Base-by-base conservation (phyloP, 2,113 vertebrate genomes). In the Prunella himalayana region DNA sequence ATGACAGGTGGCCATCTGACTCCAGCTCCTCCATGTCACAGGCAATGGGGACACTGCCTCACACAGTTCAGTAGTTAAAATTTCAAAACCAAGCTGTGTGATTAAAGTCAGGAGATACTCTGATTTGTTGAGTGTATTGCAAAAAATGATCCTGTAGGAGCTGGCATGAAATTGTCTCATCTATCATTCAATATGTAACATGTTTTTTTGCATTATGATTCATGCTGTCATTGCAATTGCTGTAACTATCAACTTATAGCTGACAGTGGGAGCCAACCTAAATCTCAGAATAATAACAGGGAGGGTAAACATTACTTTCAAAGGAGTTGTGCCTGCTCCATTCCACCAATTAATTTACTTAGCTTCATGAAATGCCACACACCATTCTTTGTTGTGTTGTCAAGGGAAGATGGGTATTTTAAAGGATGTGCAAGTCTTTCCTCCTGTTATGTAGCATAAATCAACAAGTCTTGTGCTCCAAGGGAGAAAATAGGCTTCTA, bases 201-300 rank as follows among this genome's bases (percentile, higher is more conserved):
- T 81, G 85, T 37, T 90, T 95, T 92, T 92, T 94, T 86, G n/a
- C 71, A 75, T 95, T 93, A 86, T 86, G 76, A 93, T 94, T 94
- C 71, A 70, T 83, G 42, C 68, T 89, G 68, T 94, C 71, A 49
- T 66, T 90, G 47, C 60, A 91, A 73, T 89, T 77, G 45, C 89
- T 86, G n/a, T 63, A 92, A 39, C 57, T 86, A 82, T 89, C 71
- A 88, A 92, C 50, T 47, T 71, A 82, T 77, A 81, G 71, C 60
- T 85, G 82, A 71, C 69, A 90, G 47, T 24, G 28, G 49, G 64
- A 94, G 72, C 56, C 68, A 83, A 22, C 28, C 31, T 81, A 75
- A 95, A 92, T 35, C 68, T 86, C 82, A 71, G 68, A n/a, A 54
- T 86, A 86, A 88, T n/a, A n/a, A 78, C 30, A 66, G 50, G 18